Conservation (phyloP, 1,140 invertebrate species). For the Ericerus pela region DNA sequence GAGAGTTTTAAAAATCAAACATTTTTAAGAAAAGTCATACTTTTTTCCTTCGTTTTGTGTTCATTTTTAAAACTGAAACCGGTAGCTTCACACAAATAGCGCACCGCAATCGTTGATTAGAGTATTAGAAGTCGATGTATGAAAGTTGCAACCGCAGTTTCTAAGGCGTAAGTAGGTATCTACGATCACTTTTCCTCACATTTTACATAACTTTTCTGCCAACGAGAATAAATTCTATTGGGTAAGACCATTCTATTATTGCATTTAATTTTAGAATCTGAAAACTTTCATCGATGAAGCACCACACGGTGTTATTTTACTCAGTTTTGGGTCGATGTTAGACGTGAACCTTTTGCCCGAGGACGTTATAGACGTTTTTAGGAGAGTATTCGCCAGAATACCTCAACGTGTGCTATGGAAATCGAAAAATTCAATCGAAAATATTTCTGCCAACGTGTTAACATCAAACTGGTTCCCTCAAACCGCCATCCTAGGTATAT, state of each 20-base stretch:
- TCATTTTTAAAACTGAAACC: no score
- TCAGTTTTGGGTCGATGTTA: slow-evolving; percentile 41
- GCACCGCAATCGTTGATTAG: not conserved
- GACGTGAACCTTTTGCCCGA: not conserved
- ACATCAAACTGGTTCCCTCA: slow-evolving; percentile 45
- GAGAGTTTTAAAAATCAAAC: not conserved
- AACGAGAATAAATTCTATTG: no score
- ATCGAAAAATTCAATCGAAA: slow-evolving; percentile 33
- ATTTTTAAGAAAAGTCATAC: no score
- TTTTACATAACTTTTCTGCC: no score
- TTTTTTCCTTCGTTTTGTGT: no score
- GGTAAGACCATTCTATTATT: no score
- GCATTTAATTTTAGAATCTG: slow-evolving; percentile 37
- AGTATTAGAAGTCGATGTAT: not conserved
- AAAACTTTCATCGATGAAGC: slow-evolving; percentile 40
- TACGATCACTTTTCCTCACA: no score
- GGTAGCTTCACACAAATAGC: no score
- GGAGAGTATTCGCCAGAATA: slow-evolving; percentile 40
- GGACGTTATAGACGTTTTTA: slow-evolving; percentile 35
- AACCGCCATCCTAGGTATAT: slow-evolving; percentile 39
- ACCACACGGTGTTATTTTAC: slow-evolving; percentile 44
- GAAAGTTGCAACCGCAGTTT: slow-evolving; percentile 28
- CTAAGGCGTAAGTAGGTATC: no score
- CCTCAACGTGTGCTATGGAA: slow-evolving; percentile 45
- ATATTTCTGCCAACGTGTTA: slow-evolving; percentile 36